Conservation (phyloP, 2,113 vertebrate genomes). For the Sclerurus mexicanus region DNA sequence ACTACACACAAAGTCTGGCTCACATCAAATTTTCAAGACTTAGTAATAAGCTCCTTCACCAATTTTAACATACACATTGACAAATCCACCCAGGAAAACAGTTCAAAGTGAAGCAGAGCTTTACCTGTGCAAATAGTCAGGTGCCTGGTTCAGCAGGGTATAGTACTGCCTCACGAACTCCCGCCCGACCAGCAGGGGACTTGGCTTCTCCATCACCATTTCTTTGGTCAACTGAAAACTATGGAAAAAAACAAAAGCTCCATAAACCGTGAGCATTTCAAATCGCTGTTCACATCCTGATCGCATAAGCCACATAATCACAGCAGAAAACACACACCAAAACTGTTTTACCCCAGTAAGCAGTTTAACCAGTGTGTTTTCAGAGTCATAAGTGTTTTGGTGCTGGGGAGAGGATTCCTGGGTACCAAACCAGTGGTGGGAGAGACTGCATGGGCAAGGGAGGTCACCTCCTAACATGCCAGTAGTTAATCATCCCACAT, state of each 20-base stretch:
- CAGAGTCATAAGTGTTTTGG: background rate
- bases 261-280: background rate
- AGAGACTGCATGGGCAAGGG: background rate
- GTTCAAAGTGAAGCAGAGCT: background rate
- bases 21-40: background rate
- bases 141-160: constrained; percentile 95
- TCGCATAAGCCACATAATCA: background rate
- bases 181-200: constrained; percentile 99
- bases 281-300: background rate
- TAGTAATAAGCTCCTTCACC: background rate
- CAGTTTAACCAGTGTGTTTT: background rate
- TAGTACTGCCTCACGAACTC: constrained; percentile 99
- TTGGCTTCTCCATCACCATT: constrained; percentile 99
- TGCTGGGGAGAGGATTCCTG: background rate
- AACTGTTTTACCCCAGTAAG: background rate
- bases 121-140: constrained; percentile 97
- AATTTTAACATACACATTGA: background rate
- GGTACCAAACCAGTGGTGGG: background rate
- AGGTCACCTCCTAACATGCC: background rate
- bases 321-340: background rate
- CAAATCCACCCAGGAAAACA: background rate
- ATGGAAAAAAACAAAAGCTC: background rate
- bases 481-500: background rate
- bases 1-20: rapidly evolving
- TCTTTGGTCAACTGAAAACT: constrained; percentile 96